Conservation (phyloP, 2,888 invertebrate genomes). For the Iselma pallidipennis region DNA sequence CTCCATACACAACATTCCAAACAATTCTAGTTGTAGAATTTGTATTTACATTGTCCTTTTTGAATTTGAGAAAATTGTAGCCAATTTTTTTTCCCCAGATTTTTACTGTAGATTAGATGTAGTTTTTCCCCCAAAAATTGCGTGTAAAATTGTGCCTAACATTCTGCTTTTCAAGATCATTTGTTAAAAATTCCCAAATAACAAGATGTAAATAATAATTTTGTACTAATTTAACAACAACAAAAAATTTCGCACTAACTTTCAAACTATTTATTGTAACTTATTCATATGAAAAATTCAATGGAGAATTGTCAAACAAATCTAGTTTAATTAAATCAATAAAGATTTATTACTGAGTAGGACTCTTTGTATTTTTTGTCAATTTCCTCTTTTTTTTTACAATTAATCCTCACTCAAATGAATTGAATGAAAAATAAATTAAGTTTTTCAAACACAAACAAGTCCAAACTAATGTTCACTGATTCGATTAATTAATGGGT, state of each 20-base stretch:
- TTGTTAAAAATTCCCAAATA: neutral
- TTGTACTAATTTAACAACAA: neutral
- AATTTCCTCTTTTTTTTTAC: neutral
- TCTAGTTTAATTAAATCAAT: constrained; percentile 7
- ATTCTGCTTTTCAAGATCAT: neutral
- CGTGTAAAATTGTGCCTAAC: neutral
- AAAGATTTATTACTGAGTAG: constrained; percentile 24
- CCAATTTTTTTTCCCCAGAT: neutral
- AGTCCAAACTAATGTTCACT: neutral
- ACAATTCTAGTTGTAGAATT: neutral
- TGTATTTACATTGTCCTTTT: neutral
- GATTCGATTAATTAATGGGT: neutral
- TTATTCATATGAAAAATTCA: neutral
- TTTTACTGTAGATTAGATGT: neutral
- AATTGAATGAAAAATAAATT: neutral
- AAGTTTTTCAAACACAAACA: neutral
- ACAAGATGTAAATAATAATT: neutral
- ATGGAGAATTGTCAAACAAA: neutral
- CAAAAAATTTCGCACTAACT: neutral
- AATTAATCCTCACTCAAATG: neutral
- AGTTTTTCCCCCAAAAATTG: neutral
- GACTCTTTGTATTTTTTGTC: constrained; percentile 8
- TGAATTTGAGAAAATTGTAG: neutral
- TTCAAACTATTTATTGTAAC: neutral
- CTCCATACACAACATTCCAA: neutral